Evolutionary conservation across 1,140 invertebrate genomes (phyloP).

Genomic region (Triops cancriformis): DNA sequence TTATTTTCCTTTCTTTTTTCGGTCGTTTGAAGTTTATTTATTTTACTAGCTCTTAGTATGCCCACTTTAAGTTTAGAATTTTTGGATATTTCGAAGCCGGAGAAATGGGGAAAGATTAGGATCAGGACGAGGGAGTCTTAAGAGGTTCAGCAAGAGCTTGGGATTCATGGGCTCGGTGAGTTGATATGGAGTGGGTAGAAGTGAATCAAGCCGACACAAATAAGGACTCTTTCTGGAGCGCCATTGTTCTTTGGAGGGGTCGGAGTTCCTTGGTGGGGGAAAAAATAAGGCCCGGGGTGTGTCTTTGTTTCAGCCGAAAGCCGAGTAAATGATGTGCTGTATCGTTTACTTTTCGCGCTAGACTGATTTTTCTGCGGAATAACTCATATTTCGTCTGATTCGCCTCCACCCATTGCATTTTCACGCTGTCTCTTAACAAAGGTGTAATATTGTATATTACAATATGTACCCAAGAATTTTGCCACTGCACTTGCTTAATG

Average conservation of each 20-base stretch:
- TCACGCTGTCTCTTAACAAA: too few relatives aligned
- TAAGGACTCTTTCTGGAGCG: not conserved
- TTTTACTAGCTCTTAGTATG: too few relatives aligned
- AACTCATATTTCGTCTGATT: too few relatives aligned
- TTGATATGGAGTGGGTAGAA: not conserved
- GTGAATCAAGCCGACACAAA: not conserved
- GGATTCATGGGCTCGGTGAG: not conserved
- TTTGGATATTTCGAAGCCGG: not conserved
- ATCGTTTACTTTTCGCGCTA: not conserved
- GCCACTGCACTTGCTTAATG: too few relatives aligned
- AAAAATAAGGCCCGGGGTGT: not conserved
- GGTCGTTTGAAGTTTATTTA: too few relatives aligned
- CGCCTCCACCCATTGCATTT: too few relatives aligned
- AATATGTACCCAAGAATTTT: too few relatives aligned
- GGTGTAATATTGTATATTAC: too few relatives aligned
- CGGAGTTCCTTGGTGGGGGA: not conserved
- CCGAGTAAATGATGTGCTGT: not conserved
- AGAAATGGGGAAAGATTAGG: not conserved
- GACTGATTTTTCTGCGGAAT: not conserved
- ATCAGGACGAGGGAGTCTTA: not conserved
- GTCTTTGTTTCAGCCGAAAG: not conserved
- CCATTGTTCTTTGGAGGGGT: not conserved
- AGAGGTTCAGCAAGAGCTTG: not conserved
- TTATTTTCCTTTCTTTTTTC: too few relatives aligned
- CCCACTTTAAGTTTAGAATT: too few relatives aligned